A percentile compares a stretch with the other conserved stretches of the same genome.
Conservation (phyloP, 2,797 vertebrate genomes). For the Rhabdophis nuchalis region DNA sequence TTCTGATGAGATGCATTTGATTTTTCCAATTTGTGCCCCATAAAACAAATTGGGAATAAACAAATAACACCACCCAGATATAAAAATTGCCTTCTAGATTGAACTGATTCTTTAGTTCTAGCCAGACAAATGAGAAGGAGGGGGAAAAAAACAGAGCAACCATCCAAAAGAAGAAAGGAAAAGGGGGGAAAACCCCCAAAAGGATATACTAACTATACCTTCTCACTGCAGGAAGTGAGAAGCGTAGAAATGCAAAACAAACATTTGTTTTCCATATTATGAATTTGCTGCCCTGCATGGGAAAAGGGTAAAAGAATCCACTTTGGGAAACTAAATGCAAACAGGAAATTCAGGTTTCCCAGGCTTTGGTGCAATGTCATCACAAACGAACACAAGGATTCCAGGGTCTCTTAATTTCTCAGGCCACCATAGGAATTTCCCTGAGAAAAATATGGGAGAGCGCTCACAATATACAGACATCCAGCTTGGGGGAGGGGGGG, state of each 20-base stretch:
- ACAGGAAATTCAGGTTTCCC: background rate
- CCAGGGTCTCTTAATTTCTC: background rate
- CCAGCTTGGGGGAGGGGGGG: background rate
- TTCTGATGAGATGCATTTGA: background rate
- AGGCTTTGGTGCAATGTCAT: background rate
- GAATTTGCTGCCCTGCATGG: background rate
- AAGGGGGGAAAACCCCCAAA: background rate
- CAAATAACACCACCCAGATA: background rate
- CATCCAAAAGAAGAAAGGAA: background rate
- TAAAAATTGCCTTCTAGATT: background rate
- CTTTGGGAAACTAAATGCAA: background rate
- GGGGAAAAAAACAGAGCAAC: background rate
- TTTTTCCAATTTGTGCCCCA: background rate
- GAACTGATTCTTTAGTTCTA: too few relatives aligned
- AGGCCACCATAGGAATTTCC: background rate
- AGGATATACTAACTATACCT: background rate
- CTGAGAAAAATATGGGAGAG: background rate
- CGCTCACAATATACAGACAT: background rate
- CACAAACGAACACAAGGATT: background rate
- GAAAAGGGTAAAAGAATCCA: background rate
- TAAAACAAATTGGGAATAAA: background rate
- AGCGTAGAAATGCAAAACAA: background rate
- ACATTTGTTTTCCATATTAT: background rate
- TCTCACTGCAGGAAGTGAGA: background rate
- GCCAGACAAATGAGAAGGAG: background rate